A percentile compares a stretch with the other conserved stretches of the same genome.
Conservation (phyloP, 2,797 vertebrate species). For the Potorous gilbertii region DNA sequence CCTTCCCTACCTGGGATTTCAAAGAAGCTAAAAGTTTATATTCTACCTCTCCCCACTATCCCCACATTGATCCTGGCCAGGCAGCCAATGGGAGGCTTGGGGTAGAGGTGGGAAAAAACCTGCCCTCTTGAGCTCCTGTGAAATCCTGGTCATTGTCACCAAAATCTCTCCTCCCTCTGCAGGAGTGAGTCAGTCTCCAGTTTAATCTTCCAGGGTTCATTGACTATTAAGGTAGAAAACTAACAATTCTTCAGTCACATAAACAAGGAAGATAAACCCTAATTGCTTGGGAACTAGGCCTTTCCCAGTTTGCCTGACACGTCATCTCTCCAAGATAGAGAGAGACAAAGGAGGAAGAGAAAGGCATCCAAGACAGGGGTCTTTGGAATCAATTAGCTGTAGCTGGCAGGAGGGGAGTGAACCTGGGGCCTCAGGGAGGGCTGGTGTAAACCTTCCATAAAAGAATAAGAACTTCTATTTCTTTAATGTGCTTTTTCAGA, state of each 20-base stretch:
- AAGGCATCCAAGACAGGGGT: fast-evolving
- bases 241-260: conserved; percentile 68
- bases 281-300: conserved; percentile 72
- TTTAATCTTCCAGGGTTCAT: conserved; percentile 63
- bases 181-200: conserved; percentile 48
- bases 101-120: neutral
- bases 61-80: neutral
- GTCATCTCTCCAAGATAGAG: conserved; percentile 8
- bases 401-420: fast-evolving
- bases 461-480: neutral
- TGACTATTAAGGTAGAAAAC: conserved; percentile 72
- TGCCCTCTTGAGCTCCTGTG: no score
- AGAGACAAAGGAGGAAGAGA: neutral
- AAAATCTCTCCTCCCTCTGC: conserved; percentile 46
- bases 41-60: neutral
- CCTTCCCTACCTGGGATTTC: neutral
- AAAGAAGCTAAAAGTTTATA: neutral
- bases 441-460: neutral
- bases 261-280: conserved; percentile 77
- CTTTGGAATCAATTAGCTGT: neutral
- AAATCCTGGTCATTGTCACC: neutral
- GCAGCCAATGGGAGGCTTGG: neutral
- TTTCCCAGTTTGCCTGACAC: conserved; percentile 16
- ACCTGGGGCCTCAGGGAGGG: neutral
- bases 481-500: neutral